Evolutionary conservation across 2,113 vertebrate genomes (phyloP).

Genomic region (Pontoporia blainvillei): DNA sequence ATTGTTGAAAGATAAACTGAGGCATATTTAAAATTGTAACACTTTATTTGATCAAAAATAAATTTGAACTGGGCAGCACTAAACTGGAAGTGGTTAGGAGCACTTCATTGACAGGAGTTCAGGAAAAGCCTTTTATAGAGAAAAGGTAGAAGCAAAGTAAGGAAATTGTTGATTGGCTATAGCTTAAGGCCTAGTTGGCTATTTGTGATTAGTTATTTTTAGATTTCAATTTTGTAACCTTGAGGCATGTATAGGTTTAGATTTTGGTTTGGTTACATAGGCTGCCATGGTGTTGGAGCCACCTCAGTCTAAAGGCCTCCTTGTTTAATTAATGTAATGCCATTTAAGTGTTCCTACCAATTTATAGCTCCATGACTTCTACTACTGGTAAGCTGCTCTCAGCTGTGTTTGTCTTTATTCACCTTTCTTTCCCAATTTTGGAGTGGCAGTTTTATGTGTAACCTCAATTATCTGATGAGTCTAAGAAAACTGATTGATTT

Average conservation of each 20-base stretch:
- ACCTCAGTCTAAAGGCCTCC: neutral
- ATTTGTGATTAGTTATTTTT: too few relatives aligned
- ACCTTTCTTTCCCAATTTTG: neutral
- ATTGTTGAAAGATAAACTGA: neutral
- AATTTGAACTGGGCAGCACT: neutral
- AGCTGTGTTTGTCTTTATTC: neutral
- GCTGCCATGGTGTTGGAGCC: too few relatives aligned
- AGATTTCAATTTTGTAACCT: too few relatives aligned
- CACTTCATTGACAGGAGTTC: neutral
- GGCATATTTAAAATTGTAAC: neutral
- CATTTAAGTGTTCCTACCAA: neutral
- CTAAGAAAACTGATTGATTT: neutral
- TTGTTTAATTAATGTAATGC: neutral
- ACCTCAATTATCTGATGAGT: neutral
- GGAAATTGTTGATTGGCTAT: neutral
- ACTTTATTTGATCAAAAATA: neutral
- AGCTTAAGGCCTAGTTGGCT: too few relatives aligned
- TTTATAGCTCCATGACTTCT: neutral
- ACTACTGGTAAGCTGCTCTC: neutral
- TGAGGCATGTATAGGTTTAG: too few relatives aligned
- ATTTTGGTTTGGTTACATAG: too few relatives aligned
- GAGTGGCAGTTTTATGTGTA: neutral
- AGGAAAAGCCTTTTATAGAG: neutral
- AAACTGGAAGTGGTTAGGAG: neutral
- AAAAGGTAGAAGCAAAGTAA: neutral